These are phyloP conservation scores for Chironomus tentans DNA, from an alignment of 2,888 invertebrate species.

Conservation along the genomic window DNA sequence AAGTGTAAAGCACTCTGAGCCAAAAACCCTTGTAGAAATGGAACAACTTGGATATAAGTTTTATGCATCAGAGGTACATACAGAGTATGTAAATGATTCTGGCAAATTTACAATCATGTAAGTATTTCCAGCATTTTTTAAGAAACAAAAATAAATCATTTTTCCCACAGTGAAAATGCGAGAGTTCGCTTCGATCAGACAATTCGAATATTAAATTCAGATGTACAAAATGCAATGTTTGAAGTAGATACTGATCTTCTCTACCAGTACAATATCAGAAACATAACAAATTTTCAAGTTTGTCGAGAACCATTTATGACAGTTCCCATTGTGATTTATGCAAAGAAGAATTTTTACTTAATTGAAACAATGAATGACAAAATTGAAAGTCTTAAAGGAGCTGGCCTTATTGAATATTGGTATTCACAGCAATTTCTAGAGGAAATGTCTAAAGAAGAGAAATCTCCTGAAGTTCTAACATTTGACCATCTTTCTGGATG, in stretches of 20 bases:
- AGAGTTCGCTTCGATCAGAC: too few relatives aligned
- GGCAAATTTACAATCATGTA: too few relatives aligned
- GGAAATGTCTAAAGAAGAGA: background rate
- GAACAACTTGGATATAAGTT: too few relatives aligned
- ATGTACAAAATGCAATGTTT: too few relatives aligned
- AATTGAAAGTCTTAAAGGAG: background rate
- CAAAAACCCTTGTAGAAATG: background rate
- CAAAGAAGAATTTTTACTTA: conserved; percentile 1
- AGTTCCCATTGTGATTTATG: conserved; percentile 1
- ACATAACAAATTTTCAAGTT: background rate
- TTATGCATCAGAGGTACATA: too few relatives aligned
- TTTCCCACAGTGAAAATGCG: too few relatives aligned
- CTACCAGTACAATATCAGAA: too few relatives aligned
- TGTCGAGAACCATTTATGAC: background rate
- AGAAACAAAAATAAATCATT: too few relatives aligned
- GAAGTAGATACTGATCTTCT: too few relatives aligned
- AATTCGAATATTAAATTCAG: too few relatives aligned
- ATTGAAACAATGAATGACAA: background rate
- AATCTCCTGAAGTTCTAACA: background rate
- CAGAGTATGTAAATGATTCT: too few relatives aligned
- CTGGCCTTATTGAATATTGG: conserved; percentile 10
- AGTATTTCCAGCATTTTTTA: too few relatives aligned
- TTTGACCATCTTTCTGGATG: background rate
- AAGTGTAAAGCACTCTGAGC: background rate
- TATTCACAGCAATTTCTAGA: background rate